Conservation (phyloP, 2,113 vertebrate genomes). For the Zosterops japonicus region DNA sequence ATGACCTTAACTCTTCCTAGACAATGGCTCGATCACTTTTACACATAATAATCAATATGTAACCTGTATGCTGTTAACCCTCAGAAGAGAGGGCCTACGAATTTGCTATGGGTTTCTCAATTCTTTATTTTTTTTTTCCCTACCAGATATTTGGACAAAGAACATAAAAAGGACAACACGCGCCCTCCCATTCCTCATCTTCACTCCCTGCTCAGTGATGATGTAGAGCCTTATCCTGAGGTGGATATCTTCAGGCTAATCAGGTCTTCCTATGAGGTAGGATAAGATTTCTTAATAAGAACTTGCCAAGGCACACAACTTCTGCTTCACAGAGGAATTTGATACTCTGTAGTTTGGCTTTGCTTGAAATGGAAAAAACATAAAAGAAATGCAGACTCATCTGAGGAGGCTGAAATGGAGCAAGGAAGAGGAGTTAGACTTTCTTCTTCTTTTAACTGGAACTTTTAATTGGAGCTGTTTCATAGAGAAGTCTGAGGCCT, state of each 20-base stretch:
- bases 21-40: neutral
- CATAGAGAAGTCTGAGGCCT: neutral
- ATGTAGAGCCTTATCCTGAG: conserved; percentile 91
- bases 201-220: conserved; percentile 93
- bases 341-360: neutral
- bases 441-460: neutral
- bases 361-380: neutral
- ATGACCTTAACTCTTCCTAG: neutral
- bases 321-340: neutral
- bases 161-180: conserved; percentile 96
- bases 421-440: neutral
- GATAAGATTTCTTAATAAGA: neutral
- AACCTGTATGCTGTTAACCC: neutral
- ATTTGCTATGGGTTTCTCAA: neutral
- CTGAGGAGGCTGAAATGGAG: neutral
- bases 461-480: neutral
- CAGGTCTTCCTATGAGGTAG: conserved; percentile 91
- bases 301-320: neutral
- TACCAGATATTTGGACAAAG: conserved; percentile 91
- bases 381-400: neutral
- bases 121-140: neutral
- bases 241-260: conserved; percentile 98
- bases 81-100: neutral
- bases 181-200: conserved; percentile 96
- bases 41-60: neutral